Conservation (phyloP, 1,140 invertebrate species). For the Macrobrachium rosenbergii region DNA sequence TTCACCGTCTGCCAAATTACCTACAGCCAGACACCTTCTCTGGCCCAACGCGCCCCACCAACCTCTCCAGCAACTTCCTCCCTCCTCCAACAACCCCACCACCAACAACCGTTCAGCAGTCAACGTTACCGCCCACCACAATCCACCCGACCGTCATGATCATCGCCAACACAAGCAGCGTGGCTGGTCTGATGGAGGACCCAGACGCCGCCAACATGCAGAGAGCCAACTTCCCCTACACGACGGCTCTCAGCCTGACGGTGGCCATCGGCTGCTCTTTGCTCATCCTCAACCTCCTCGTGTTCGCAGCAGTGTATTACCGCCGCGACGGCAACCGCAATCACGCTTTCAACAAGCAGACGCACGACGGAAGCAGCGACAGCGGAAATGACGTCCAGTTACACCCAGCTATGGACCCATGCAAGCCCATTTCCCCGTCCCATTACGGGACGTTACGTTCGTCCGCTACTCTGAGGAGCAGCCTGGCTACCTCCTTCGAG, state of each 20-base stretch:
- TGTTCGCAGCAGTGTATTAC: constrained; percentile 93
- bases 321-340: constrained; percentile 36
- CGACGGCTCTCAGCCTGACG: constrained; percentile 90
- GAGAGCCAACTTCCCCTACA: constrained; percentile 75
- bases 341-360: constrained; percentile 36
- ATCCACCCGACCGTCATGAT: constrained; percentile 70
- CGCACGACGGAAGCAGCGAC: constrained; percentile 42
- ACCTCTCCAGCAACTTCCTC: constrained; percentile 49
- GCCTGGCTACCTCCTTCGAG: constrained; percentile 63
- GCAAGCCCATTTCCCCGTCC: constrained; percentile 60
- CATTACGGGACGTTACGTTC: constrained; percentile 64
- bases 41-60: constrained; percentile 61
- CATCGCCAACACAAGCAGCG: constrained; percentile 30
- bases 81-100: constrained; percentile 66
- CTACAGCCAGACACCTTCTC: constrained; percentile 66
- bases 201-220: constrained; percentile 25
- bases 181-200: constrained; percentile 36
- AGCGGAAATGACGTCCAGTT: constrained; percentile 67
- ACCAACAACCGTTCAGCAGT: constrained; percentile 64
- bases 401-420: constrained; percentile 35
- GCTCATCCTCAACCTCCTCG: constrained; percentile 90
- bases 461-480: constrained; percentile 63
- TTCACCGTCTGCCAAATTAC: constrained; percentile 66
- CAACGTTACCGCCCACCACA: constrained; percentile 72
- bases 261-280: constrained; percentile 92